Evolutionary conservation across 2,113 vertebrate genomes (phyloP).

Genomic region (Edolisoma coerulescens): DNA sequence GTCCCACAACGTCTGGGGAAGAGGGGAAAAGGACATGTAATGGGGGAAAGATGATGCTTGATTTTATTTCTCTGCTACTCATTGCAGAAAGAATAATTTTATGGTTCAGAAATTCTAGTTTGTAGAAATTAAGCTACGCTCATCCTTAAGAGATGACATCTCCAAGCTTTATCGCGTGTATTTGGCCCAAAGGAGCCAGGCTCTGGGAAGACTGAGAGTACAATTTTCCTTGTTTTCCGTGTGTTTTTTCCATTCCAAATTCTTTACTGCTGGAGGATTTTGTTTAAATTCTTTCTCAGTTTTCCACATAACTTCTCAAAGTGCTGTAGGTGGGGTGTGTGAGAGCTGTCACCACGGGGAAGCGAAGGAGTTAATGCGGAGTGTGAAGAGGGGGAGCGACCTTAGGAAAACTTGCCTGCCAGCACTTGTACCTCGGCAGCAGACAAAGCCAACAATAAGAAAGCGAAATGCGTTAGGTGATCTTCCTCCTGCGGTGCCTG

Average conservation of each 20-base stretch:
- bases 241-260: background rate
- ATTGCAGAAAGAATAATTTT: background rate
- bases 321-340: rapidly evolving
- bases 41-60: background rate
- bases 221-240: background rate
- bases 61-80: background rate
- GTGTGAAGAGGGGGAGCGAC: constrained; percentile 11
- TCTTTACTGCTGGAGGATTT: background rate
- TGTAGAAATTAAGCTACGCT: background rate
- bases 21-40: background rate
- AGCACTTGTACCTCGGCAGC: constrained; percentile 52
- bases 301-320: background rate
- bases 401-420: background rate
- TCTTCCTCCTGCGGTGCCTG: constrained; percentile 70
- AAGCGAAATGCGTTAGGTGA: constrained; percentile 74
- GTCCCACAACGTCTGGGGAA: background rate
- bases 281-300: background rate
- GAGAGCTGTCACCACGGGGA: background rate
- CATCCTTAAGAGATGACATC: background rate
- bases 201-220: background rate
- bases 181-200: background rate
- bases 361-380: background rate
- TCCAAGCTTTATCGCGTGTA: rapidly evolving
- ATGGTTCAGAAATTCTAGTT: background rate
- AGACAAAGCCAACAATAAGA: constrained; percentile 68